Evolutionary conservation across 2,797 vertebrate genomes (phyloP), one percentile per base, ranked within the genome.

Genomic region (Phaenicophaeus curvirostris): DNA sequence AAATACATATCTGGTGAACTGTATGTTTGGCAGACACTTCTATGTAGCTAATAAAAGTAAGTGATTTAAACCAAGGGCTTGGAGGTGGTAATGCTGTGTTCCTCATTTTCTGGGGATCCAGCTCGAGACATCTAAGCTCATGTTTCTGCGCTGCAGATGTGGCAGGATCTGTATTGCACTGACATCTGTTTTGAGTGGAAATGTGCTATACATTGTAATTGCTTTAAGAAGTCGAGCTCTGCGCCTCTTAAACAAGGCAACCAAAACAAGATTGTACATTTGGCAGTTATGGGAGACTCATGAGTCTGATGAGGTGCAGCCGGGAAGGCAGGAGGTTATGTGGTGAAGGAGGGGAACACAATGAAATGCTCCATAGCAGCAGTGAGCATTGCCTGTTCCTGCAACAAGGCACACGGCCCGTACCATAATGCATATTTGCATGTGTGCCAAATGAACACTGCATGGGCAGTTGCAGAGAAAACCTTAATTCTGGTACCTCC

Each of bases 111-210:
- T 92, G 81, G 67, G 50, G 66, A 65, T 80, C 50, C 51, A 75
- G 0, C 78, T 41, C 14, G 82, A 93, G 62, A 69, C 82, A 63
- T 59, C 50, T 84, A 75, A 93, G 84, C 73, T 93, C 61, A 84
- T 62, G 37, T 44, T 94, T 94, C 95, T 96, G 89, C 25, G 78
- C 55, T 84, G 68, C 93, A 96, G 79, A 81, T 95, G 94, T 84
- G 79, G 39, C 51, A 75, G 72, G 54, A 33, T 65, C 33, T 87
- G 65, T 68, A 17, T 13, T 77, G 50, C 35, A 2, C 0, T 89
- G 61, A 27, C 90, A 92, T 92, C 58, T 93, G 84, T 48, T 95
- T 65, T 37, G 79, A 68, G 73, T 73, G 44, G 85, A 78, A 93
- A 92, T 80, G 75, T 92, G 61, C 89, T 92, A 1, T 58, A 53